phyloP scores from a whole-genome alignment of 2,797 vertebrate species.

The Melanotaenia pygmaea region DNA sequence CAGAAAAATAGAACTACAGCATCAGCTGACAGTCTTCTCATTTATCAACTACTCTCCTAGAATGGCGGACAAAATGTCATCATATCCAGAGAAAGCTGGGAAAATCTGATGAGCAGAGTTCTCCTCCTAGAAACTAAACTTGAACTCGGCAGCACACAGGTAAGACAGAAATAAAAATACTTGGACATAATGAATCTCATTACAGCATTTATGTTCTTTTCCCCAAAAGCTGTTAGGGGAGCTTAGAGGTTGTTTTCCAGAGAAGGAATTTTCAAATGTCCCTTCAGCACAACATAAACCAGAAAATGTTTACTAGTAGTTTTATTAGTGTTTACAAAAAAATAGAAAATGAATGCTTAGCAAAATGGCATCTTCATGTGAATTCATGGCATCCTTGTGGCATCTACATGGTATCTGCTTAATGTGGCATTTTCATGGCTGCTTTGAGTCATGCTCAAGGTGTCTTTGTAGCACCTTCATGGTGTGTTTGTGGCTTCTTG shows the following conservation, averaged over 20 bases:
- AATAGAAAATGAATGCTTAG: too few relatives aligned
- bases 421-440: too few relatives aligned
- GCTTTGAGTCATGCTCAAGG: too few relatives aligned
- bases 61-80: conserved; percentile 48
- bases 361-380: too few relatives aligned
- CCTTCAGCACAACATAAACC: too few relatives aligned
- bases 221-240: too few relatives aligned
- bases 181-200: not conserved
- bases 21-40: not conserved
- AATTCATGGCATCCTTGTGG: too few relatives aligned
- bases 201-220: not conserved
- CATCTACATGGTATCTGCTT: too few relatives aligned
- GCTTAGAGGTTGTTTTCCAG: not conserved
- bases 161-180: conserved; percentile 30
- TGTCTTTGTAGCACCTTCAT: too few relatives aligned
- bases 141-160: conserved; percentile 83
- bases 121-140: conserved; percentile 91
- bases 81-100: conserved; percentile 87
- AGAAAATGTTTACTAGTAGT: too few relatives aligned
- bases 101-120: conserved; percentile 88
- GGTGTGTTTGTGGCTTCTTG: too few relatives aligned
- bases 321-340: too few relatives aligned
- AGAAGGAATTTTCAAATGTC: not conserved
- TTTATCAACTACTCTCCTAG: conserved; percentile 21
- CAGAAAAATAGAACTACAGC: rapidly evolving